Conservation (phyloP, 2,113 vertebrate genomes). For the Microtus montanus region DNA sequence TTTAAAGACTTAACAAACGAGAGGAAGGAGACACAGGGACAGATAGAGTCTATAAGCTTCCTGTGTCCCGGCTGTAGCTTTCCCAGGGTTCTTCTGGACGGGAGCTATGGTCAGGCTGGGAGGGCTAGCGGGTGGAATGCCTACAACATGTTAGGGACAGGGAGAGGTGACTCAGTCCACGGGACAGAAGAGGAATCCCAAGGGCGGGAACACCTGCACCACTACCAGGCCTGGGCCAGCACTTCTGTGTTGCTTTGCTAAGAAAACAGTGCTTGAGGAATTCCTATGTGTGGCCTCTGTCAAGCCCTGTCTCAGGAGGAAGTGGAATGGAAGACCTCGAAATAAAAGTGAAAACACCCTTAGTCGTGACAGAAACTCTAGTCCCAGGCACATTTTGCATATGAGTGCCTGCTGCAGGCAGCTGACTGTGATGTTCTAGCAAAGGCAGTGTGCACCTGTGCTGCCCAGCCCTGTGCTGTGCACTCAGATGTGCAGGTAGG, state of each 20-base stretch:
- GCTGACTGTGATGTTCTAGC: background rate
- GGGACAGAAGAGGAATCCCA: background rate
- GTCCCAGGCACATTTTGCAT: background rate
- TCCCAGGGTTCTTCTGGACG: background rate
- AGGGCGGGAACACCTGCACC: background rate
- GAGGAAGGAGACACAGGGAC: background rate
- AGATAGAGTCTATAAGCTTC: background rate
- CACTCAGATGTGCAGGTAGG: background rate
- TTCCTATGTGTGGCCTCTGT: background rate
- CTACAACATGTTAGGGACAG: background rate
- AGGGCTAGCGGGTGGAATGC: background rate
- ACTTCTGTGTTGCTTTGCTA: background rate
- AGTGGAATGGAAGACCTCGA: constrained; percentile 13
- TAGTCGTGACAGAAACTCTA: background rate
- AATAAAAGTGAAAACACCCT: constrained; percentile 62
- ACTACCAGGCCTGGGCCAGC: background rate
- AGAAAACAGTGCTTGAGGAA: background rate
- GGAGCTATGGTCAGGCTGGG: background rate
- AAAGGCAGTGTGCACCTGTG: fast-evolving
- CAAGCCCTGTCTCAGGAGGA: constrained; percentile 9
- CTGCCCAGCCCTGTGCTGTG: fast-evolving
- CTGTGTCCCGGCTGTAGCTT: background rate
- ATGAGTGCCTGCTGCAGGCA: background rate
- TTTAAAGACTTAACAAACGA: background rate
- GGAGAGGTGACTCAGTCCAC: background rate